These are phyloP conservation scores for Chloroceryle inda DNA, from an alignment of 2,797 vertebrate genomes.

Conservation along the genomic window DNA sequence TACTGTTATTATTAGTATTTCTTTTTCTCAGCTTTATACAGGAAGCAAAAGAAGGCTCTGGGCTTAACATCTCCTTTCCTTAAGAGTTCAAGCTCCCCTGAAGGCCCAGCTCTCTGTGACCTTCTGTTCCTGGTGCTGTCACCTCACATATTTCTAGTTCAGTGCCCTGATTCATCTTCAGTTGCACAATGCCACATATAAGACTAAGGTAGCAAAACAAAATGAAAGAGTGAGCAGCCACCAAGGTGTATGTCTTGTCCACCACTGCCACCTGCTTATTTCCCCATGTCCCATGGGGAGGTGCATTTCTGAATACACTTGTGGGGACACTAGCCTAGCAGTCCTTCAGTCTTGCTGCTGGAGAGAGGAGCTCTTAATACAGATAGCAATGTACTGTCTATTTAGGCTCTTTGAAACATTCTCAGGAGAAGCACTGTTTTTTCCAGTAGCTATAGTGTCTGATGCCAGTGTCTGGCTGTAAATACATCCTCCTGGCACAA, in stretches of 20 bases:
- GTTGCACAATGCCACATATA: not conserved
- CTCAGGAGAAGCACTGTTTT: not conserved
- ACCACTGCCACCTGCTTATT: not conserved
- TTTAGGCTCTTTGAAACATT: not conserved
- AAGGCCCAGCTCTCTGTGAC: not conserved
- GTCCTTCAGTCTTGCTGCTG: not conserved
- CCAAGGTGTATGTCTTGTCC: not conserved
- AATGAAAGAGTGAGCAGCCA: not conserved
- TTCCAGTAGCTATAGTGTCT: not conserved
- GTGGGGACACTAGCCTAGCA: not conserved
- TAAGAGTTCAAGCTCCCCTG: not conserved
- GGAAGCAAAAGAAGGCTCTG: not conserved
- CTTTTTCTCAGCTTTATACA: not conserved
- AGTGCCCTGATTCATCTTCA: not conserved
- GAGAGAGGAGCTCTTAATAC: not conserved
- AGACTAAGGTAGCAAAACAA: not conserved
- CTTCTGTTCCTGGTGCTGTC: not conserved
- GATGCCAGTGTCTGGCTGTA: not conserved
- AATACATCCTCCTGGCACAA: not conserved
- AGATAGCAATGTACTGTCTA: not conserved
- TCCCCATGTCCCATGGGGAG: not conserved
- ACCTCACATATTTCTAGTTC: not conserved
- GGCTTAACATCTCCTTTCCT: not conserved
- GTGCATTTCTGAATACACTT: not conserved
- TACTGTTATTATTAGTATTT: constrained; percentile 21